Conservation (phyloP, 2,113 vertebrate genomes). For the Trochalopteron elliotii region DNA sequence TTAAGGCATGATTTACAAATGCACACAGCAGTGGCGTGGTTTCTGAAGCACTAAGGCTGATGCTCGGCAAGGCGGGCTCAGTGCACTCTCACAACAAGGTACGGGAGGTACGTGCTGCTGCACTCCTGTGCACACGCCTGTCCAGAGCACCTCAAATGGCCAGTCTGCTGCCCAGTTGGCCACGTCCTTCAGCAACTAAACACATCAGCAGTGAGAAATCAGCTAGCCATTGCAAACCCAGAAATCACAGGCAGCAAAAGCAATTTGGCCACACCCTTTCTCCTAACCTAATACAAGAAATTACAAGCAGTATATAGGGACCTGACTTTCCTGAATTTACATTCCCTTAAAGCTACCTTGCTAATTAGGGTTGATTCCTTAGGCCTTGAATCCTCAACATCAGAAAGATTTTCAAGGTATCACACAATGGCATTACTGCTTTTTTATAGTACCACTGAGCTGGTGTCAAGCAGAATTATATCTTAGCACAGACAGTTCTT, state of each 20-base stretch:
- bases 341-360: background rate
- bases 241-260: background rate
- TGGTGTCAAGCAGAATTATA: background rate
- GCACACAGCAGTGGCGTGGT: rapidly evolving
- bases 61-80: background rate
- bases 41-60: rapidly evolving
- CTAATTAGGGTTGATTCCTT: background rate
- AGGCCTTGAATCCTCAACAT: background rate
- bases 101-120: background rate
- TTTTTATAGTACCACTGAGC: background rate
- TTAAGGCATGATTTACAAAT: background rate
- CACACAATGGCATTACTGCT: background rate
- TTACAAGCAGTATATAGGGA: background rate
- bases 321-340: background rate
- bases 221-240: background rate
- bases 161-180: background rate
- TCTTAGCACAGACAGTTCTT: background rate
- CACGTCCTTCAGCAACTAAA: background rate
- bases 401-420: background rate
- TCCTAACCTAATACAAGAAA: background rate
- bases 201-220: background rate
- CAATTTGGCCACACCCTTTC: slow-evolving; percentile 21
- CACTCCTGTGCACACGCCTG: rapidly evolving
- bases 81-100: background rate
- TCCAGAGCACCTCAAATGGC: background rate